Conservation (phyloP, 2,888 invertebrate species). For the Clivina fossor region DNA sequence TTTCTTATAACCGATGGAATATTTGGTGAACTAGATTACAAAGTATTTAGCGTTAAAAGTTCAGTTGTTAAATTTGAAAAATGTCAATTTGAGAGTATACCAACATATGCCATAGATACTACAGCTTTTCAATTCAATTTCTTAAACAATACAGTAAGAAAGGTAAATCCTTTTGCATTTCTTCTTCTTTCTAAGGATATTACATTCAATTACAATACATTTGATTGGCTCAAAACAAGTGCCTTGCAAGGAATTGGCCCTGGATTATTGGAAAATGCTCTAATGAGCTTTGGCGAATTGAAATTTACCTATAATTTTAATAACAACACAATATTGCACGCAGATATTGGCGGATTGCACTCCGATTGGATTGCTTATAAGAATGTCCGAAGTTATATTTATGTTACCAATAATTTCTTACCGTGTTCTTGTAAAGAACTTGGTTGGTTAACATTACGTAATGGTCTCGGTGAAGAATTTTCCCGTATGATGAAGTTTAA, state of each 20-base stretch:
- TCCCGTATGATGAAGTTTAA: slow-evolving; percentile 20
- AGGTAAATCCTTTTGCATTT: slow-evolving; percentile 10
- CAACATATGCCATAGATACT: slow-evolving; percentile 1
- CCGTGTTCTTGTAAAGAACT: slow-evolving; percentile 25
- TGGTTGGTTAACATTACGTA: slow-evolving; percentile 20
- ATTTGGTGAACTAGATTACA: slow-evolving; percentile 12
- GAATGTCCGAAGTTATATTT: background rate
- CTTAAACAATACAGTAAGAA: slow-evolving; percentile 4
- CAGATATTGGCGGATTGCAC: slow-evolving; percentile 21
- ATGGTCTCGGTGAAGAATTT: slow-evolving; percentile 4
- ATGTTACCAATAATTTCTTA: slow-evolving; percentile 3
- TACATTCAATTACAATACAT: slow-evolving; percentile 6
- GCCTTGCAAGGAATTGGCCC: slow-evolving; percentile 26
- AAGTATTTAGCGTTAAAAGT: slow-evolving; percentile 2
- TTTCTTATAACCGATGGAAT: slow-evolving; percentile 8
- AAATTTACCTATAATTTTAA: slow-evolving; percentile 18
- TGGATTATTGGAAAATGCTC: slow-evolving; percentile 17
- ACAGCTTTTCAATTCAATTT: slow-evolving; percentile 18
- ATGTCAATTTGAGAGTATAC: slow-evolving; percentile 1
- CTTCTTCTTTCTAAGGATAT: slow-evolving; percentile 9
- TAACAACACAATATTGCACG: slow-evolving; percentile 12
- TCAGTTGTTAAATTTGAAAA: background rate
- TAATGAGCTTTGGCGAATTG: slow-evolving; percentile 11
- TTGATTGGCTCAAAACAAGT: slow-evolving; percentile 15
- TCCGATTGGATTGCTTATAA: slow-evolving; percentile 16